These are phyloP conservation scores for Brachyopa scutellaris DNA, from an alignment of 2,888 invertebrate species.

Conservation along the genomic window DNA sequence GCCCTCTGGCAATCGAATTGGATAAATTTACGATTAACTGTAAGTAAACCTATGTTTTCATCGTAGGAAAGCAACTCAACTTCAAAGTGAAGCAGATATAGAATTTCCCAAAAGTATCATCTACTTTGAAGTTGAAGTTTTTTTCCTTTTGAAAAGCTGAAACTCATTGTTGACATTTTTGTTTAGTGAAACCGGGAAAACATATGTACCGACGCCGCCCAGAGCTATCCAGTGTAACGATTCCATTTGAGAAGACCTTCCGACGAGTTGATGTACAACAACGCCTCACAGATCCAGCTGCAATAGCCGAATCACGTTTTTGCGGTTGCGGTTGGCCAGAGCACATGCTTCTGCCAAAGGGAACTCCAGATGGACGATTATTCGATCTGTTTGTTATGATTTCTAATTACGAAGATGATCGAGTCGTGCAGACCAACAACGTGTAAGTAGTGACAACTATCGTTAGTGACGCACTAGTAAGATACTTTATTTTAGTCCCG, in stretches of 20 bases:
- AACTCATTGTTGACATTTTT: too few species aligned
- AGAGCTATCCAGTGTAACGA: slow-evolving; percentile 89
- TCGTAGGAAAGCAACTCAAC: background rate
- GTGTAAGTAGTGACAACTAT: too few species aligned
- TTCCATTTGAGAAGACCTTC: slow-evolving; percentile 92
- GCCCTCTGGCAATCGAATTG: slow-evolving; percentile 86
- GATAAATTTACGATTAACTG: slow-evolving; percentile 86
- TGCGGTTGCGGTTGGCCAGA: slow-evolving; percentile 96
- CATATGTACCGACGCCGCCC: slow-evolving; percentile 87
- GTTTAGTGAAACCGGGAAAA: slow-evolving; percentile 86
- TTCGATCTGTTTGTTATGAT: slow-evolving; percentile 90
- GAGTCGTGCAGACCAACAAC: slow-evolving; percentile 76
- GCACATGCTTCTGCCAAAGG: slow-evolving; percentile 90
- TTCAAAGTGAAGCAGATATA: too few species aligned
- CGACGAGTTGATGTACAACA: slow-evolving; percentile 85
- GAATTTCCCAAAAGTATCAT: too few species aligned
- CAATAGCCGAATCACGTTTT: slow-evolving; percentile 86
- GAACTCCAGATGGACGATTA: slow-evolving; percentile 85
- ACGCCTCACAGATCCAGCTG: slow-evolving; percentile 81
- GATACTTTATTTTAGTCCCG: too few species aligned
- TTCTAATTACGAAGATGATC: slow-evolving; percentile 87
- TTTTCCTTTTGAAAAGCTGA: too few species aligned
- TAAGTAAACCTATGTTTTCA: slow-evolving; percentile 81
- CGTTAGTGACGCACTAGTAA: too few species aligned
- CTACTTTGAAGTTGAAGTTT: too few species aligned